Base-by-base conservation (phyloP, 2,888 invertebrate genomes). In the Drosophila yooni region DNA sequence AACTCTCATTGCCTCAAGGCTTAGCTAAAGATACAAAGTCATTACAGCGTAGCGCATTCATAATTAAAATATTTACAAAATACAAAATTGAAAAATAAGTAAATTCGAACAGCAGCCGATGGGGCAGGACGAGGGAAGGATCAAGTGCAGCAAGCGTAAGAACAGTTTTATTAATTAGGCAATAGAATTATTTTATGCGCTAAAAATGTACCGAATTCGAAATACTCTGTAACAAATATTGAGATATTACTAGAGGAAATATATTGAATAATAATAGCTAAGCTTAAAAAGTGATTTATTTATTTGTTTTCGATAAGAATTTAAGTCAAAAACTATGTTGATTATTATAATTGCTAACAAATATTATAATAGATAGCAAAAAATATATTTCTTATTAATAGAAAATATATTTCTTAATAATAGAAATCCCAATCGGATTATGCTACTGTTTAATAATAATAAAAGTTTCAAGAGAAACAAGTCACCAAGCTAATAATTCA, bases 11-110 rank as follows among this genome's bases (percentile, higher is more conserved):
- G 61, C 60, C 59, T 46, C 33, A 34, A 68, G 75, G 62, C 65
- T 74, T 60, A 69, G 38, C 53, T 29, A 62, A 81, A 84, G 82
- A 86, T 79, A 88, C 82, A 79, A 82, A 88, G 87, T 87, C 87
- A 87, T 88, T 86, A 84, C 76, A 60, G 65, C 69, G 76, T 59
- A 40, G 73, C 72, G 67, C 72, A 81, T 87, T 87, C 88, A 85
- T 85, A 88, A 86, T 86, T 88, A 83, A 81, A 77, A 83, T 88
- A 77, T 80, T 85, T 77, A 73, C 69, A 71, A 68, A 81, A 67
- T 48, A 18, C 2, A 48, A 7, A 40, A 6, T 15, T 48, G 4
- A 15, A 46, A 46, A 46, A 46, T 0, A 46, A 15, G 21, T 2
- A 21, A 51, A 33, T 25, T 59, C n/a, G 8, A 27, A 27, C 29